These are phyloP conservation scores for Disparrhopalites patrizii DNA, from an alignment of 2,888 invertebrate genomes.

Conservation along the genomic window DNA sequence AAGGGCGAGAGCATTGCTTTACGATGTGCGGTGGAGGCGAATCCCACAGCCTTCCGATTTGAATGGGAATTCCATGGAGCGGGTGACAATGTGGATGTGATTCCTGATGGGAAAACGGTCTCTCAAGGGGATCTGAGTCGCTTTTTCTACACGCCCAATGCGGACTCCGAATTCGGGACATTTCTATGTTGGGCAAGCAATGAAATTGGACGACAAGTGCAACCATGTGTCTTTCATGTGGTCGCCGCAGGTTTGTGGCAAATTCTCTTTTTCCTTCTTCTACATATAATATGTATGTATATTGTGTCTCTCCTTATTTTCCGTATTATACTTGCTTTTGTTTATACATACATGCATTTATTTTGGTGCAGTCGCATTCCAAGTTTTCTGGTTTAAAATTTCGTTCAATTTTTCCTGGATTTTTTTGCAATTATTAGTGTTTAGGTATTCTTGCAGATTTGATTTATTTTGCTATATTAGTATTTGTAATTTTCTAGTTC, in stretches of 20 bases:
- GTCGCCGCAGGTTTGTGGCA: conserved; percentile 62
- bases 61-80: conserved; percentile 46
- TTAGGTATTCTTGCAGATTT: no score
- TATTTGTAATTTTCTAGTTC: no score
- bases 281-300: no score
- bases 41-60: conserved; percentile 60
- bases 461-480: no score
- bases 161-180: conserved; percentile 51
- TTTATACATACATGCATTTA: no score
- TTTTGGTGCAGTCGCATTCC: no score
- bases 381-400: no score
- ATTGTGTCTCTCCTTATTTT: no score
- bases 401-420: no score
- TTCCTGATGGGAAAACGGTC: conserved; percentile 36
- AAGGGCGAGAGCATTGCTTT: conserved; percentile 80
- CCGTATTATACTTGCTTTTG: no score
- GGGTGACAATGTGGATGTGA: conserved; percentile 39
- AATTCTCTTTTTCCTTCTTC: no score
- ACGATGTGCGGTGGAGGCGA: conserved; percentile 80
- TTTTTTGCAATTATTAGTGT: no score
- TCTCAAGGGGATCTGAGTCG: conserved; percentile 42
- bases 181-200: conserved; percentile 71
- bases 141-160: conserved; percentile 36
- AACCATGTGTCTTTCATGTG: conserved; percentile 69
- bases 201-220: conserved; percentile 66